Evolutionary conservation across 2,797 vertebrate species (phyloP), one percentile per base, ranked within the genome.

Genomic region (Lindbergichthys nudifrons): DNA sequence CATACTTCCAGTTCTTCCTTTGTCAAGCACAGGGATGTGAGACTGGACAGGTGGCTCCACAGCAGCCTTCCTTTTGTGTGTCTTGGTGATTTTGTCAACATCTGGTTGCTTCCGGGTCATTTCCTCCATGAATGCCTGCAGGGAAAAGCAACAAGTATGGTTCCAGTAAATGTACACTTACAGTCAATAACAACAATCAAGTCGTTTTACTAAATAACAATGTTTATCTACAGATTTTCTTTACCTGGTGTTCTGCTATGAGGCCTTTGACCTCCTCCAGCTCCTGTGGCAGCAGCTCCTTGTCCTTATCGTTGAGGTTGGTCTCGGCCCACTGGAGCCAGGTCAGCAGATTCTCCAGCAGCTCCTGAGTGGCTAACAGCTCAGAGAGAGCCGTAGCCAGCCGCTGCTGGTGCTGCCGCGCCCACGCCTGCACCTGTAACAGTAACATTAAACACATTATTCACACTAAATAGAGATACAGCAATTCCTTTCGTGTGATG

Each of bases 81-180:
- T 99, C 94, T 99, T 99, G 70, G 98, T 99, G 83, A 99, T 96
- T 94, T 96, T 99, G 92, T 99, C 98, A 86, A 99, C 98, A 88
- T 99, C 97, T 78, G 98, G 98, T 81, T 99, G 98, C 88, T 99
- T 99, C 93, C 97, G 96, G 83, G 98, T 99, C 97, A 99, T 99
- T 96, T 99, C 98, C 89, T 99, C 98, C 98, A 99, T 98, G 87
- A 99, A 99, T 0, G 88, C 95, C 98, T 99, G 87, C 74, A 92
- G 85, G 10, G 45, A 57, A 42, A 59, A 79, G 53, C 14, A 81
- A 71, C 39, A 80, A 46, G 19, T 21, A 65, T 23, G 59, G 50
- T 64, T 77, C 21, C 45, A 61, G 53, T 66, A 36, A 32, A 75
- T 48, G 4, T n/a, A 14, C 45, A 41, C 18, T n/a, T 12, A 70